Conservation (phyloP, 1,140 invertebrate genomes). For the Tigriopus japonicus region DNA sequence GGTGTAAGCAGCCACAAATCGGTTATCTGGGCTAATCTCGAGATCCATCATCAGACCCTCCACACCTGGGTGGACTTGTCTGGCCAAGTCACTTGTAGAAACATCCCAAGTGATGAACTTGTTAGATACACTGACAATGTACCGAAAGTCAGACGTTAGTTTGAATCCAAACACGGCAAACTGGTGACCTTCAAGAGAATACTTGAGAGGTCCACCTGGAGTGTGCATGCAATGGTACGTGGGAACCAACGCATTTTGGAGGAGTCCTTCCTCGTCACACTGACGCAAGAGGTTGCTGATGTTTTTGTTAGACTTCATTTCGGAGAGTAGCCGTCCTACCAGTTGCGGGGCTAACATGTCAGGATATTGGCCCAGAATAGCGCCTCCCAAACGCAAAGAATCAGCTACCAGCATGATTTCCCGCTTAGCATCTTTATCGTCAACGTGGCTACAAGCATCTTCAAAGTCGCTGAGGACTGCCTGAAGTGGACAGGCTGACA, state of each 20-base stretch:
- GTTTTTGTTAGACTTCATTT: conserved; percentile 62
- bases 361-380: conserved; percentile 70
- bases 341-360: conserved; percentile 91
- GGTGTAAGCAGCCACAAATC: conserved; percentile 84
- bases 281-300: conserved; percentile 67
- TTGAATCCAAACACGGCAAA: conserved; percentile 91
- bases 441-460: conserved; percentile 66
- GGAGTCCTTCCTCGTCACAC: conserved; percentile 66
- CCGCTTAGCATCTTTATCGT: conserved; percentile 62
- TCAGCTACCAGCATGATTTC: conserved; percentile 85
- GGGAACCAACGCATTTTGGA: conserved; percentile 72
- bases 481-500: conserved; percentile 83
- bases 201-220: conserved; percentile 91
- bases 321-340: conserved; percentile 73
- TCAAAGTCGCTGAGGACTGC: conserved; percentile 86
- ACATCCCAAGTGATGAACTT: conserved; percentile 94
- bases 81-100: conserved; percentile 71
- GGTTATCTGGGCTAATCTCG: conserved; percentile 82
- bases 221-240: conserved; percentile 89
- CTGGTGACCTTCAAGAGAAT: conserved; percentile 89
- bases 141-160: conserved; percentile 72
- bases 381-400: conserved; percentile 72
- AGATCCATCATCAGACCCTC: conserved; percentile 89
- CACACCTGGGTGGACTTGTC: conserved; percentile 76
- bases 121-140: conserved; percentile 89